Percentiles rank a stretch among this genome's conserved stretches.
Evolutionary conservation across 1,140 invertebrate genomes (phyloP).

Genomic region (Anagrus nilaparvatae): DNA sequence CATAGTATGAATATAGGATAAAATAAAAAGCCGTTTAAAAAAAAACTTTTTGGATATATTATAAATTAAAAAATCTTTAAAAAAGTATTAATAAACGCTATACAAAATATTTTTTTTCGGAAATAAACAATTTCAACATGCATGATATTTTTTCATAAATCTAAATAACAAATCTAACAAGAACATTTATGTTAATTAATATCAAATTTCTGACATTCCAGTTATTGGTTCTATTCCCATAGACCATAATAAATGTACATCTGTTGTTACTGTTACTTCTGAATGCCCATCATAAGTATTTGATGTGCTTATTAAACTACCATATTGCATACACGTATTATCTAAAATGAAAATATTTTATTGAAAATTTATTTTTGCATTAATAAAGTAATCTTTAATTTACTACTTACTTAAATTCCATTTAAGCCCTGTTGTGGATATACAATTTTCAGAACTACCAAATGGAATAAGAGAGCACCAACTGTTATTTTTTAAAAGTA

Average conservation of each 20-base stretch:
- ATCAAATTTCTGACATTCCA: too few relatives aligned
- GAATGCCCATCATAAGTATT: constrained; percentile 51
- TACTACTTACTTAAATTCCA: constrained; percentile 65
- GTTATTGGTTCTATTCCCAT: constrained; percentile 46
- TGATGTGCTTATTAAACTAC: constrained; percentile 65
- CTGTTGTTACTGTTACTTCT: constrained; percentile 47
- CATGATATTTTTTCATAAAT: too few relatives aligned
- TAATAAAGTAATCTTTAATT: constrained; percentile 1
- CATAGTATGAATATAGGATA: too few relatives aligned
- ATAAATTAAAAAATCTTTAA: too few relatives aligned
- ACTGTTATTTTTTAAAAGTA: constrained; percentile 37
- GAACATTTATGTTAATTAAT: too few relatives aligned
- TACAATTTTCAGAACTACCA: constrained; percentile 44
- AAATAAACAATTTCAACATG: too few relatives aligned
- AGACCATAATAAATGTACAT: constrained; percentile 50
- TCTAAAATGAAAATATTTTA: constrained; percentile 42
- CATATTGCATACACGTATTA: constrained; percentile 51
- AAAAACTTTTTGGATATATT: too few relatives aligned
- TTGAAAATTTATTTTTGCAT: constrained; percentile 15
- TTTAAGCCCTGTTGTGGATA: constrained; percentile 67
- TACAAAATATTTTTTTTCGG: too few relatives aligned
- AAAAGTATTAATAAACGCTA: too few relatives aligned
- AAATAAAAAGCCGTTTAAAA: too few relatives aligned
- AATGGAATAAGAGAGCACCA: constrained; percentile 75
- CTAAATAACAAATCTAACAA: too few relatives aligned